Base-by-base conservation (phyloP, 2,113 vertebrate genomes). In the Syrmaticus mikado region DNA sequence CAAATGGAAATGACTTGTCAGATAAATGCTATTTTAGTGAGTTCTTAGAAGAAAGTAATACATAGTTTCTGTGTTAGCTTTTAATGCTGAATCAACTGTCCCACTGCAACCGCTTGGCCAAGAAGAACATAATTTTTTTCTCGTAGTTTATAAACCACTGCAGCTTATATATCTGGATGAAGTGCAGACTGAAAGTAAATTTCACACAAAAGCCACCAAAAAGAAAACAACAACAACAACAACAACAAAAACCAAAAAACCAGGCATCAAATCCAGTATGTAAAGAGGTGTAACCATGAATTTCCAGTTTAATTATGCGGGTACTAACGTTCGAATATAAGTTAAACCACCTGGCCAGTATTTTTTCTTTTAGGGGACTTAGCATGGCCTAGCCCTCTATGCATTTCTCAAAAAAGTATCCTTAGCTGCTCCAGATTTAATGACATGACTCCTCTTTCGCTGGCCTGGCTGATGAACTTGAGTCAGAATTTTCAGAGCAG, bases 11-110 rank as follows among this genome's bases (percentile, higher is more conserved):
- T 46, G 4, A 76, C 38, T 82, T 92, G 30, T 38, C 55, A 84
- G 58, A 93, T 50, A 85, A 87, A 84, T 40, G 28, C 11, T 91
- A 57, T 92, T 93, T 93, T 65, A 85, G 71, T 62, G 60, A 88
- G 36, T 64, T 95, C 71, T 62, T 87, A 32, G 78, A 93, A 93
- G n/a, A 87, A 93, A 66, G 67, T 55, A 85, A 80, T 48, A 70
- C 24, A 48, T 18, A 92, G 58, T 85, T 93, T 82, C 91, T 93
- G 64, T 28, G 46, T 28, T 82, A 85, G n/a, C 38, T 60, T 34
- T 77, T 87, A 60, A 71, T 43, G 34, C 24, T 50, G 55, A 92
- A 76, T 72, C 83, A 82, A 91, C 38, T 34, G n/a, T 65, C 70
- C 66, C 34, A 67, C 1, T 70, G 61, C 48, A 83, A 88, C 24